Conservation (phyloP, 2,888 invertebrate genomes). For the Cabera pusaria region DNA sequence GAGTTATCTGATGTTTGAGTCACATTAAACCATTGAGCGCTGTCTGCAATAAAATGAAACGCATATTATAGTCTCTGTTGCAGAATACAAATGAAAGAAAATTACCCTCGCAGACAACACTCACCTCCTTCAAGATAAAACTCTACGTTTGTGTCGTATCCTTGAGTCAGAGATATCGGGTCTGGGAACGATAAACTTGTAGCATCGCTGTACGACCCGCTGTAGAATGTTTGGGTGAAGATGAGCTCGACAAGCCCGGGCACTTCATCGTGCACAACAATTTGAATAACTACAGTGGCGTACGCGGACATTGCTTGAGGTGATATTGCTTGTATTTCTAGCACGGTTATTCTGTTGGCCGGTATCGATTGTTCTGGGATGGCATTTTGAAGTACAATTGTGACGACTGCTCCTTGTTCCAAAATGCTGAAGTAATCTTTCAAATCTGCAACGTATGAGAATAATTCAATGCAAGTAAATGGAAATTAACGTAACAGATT, state of each 20-base stretch:
- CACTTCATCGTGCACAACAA: constrained; percentile 19
- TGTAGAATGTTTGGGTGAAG: constrained; percentile 33
- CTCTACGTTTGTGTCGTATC: constrained; percentile 32
- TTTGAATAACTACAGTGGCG: constrained; percentile 37
- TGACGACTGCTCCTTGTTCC: constrained; percentile 7
- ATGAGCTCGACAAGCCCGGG: constrained; percentile 8
- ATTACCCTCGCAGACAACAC: too few species aligned
- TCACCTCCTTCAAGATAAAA: constrained; percentile 41
- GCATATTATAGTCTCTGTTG: too few species aligned
- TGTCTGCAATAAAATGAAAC: constrained; percentile 8
- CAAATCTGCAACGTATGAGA: constrained; percentile 6
- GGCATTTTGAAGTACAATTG: constrained; percentile 2
- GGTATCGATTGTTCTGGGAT: constrained; percentile 39
- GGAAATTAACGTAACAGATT: too few species aligned
- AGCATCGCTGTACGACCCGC: constrained; percentile 30
- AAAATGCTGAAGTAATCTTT: constrained; percentile 5
- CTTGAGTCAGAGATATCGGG: constrained; percentile 30
- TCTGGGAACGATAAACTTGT: constrained; percentile 26
- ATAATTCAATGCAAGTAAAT: too few species aligned
- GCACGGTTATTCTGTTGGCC: constrained; percentile 32
- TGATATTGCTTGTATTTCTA: constrained; percentile 37
- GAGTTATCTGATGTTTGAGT: constrained; percentile 24
- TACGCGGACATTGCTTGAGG: constrained; percentile 30
- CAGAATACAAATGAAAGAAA: too few species aligned
- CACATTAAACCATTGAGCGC: constrained; percentile 24